Conservation (phyloP, 2,888 invertebrate genomes). For the Digitonthophagus gazella region DNA sequence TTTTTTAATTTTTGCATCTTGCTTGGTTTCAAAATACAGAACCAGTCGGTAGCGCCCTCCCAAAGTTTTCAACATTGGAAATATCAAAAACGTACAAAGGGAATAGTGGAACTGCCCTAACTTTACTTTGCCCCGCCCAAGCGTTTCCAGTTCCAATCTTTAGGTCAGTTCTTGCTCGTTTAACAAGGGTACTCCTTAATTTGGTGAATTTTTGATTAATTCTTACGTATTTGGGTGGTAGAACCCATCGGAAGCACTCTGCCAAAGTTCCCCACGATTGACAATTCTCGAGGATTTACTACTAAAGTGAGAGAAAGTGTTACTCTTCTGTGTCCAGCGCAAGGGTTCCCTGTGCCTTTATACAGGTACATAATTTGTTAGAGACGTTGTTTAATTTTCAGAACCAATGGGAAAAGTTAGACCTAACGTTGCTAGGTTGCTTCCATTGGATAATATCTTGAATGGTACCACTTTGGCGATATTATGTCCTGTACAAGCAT, state of each 20-base stretch:
- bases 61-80: slow-evolving; percentile 60
- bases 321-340: slow-evolving; percentile 63
- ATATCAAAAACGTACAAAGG: slow-evolving; percentile 27
- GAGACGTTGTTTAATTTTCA: slow-evolving; percentile 32
- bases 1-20: slow-evolving; percentile 1
- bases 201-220: not conserved
- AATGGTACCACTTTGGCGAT: slow-evolving; percentile 44
- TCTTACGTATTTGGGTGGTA: slow-evolving; percentile 32
- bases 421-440: slow-evolving; percentile 45
- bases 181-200: not conserved
- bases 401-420: slow-evolving; percentile 57
- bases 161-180: slow-evolving; percentile 41
- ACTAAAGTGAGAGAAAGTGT: slow-evolving; percentile 42
- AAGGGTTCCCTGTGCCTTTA: slow-evolving; percentile 66
- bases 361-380: slow-evolving; percentile 36
- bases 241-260: slow-evolving; percentile 54
- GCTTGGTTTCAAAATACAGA: slow-evolving; percentile 40
- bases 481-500: slow-evolving; percentile 57
- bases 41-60: slow-evolving; percentile 58
- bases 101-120: slow-evolving; percentile 39
- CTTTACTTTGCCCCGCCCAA: slow-evolving; percentile 56
- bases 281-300: slow-evolving; percentile 43
- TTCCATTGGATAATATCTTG: slow-evolving; percentile 50
- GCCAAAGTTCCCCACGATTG: slow-evolving; percentile 51
- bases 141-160: slow-evolving; percentile 55